Evolutionary conservation across 2,888 invertebrate species (phyloP).

Genomic region (Chrysodeixis includens): DNA sequence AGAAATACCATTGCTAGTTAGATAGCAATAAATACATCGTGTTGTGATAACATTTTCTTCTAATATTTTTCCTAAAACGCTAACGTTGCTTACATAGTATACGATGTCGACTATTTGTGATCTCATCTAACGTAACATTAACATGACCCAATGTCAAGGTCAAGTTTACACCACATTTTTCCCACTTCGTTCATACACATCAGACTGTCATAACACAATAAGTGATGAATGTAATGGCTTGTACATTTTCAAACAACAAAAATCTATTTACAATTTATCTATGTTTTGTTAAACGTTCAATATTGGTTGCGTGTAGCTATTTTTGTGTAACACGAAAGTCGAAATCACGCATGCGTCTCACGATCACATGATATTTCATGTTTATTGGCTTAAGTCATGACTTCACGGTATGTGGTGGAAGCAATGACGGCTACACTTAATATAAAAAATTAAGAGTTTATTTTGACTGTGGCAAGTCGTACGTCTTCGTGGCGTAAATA

Average conservation of each 20-base stretch:
- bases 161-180: background rate
- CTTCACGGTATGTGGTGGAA: slow-evolving; percentile 84
- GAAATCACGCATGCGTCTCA: slow-evolving; percentile 78
- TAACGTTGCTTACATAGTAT: background rate
- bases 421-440: slow-evolving; percentile 79
- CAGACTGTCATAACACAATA: slow-evolving; percentile 29
- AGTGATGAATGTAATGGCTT: slow-evolving; percentile 46
- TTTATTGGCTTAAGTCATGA: slow-evolving; percentile 87
- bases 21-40: background rate
- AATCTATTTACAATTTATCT: slow-evolving; percentile 64
- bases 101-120: background rate
- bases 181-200: slow-evolving; percentile 10
- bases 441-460: slow-evolving; percentile 80
- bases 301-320: slow-evolving; percentile 77
- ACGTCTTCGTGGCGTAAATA: slow-evolving; percentile 69
- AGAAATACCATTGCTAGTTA: no score
- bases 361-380: slow-evolving; percentile 83
- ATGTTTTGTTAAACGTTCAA: slow-evolving; percentile 67
- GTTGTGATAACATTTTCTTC: background rate
- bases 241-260: slow-evolving; percentile 54
- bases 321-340: slow-evolving; percentile 75
- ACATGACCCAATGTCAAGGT: slow-evolving; percentile 9
- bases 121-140: slow-evolving; percentile 4
- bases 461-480: slow-evolving; percentile 77
- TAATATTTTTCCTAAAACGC: background rate